Conservation (phyloP, 2,888 invertebrate genomes). For the Drosophila flavopinicola region DNA sequence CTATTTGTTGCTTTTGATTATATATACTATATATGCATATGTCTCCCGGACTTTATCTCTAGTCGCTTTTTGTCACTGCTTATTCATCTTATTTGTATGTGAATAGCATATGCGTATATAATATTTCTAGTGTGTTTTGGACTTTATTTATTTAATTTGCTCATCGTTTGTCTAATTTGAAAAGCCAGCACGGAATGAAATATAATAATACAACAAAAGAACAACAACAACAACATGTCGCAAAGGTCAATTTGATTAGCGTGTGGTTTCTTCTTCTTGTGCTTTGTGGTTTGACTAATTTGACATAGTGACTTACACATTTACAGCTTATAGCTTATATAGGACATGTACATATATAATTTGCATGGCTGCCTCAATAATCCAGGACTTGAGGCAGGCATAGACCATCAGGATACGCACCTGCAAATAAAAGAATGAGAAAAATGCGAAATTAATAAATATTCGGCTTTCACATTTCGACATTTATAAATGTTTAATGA, state of each 20-base stretch:
- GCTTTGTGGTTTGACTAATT: slow-evolving; percentile 25
- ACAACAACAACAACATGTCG: slow-evolving; percentile 33
- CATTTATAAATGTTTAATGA: slow-evolving; percentile 29
- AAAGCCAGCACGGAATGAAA: slow-evolving; percentile 21
- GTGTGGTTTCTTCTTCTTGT: slow-evolving; percentile 27
- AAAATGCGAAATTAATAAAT: slow-evolving; percentile 21
- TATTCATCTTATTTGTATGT: slow-evolving; percentile 28
- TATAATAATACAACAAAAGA: not conserved
- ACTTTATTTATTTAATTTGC: slow-evolving; percentile 44
- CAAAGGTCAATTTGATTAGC: slow-evolving; percentile 77
- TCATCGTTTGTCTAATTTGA: slow-evolving; percentile 47
- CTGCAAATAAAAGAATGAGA: slow-evolving; percentile 47
- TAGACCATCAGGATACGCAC: slow-evolving; percentile 62
- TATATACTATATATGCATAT: slow-evolving; percentile 5
- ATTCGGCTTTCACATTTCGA: slow-evolving; percentile 29
- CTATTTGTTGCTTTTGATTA: not conserved
- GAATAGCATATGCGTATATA: slow-evolving; percentile 8
- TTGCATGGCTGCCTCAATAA: slow-evolving; percentile 73
- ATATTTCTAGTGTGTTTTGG: slow-evolving; percentile 11
- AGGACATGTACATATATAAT: not conserved
- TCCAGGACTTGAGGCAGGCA: slow-evolving; percentile 80
- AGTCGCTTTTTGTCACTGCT: not conserved
- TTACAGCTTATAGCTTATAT: slow-evolving; percentile 20
- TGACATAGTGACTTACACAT: slow-evolving; percentile 37
- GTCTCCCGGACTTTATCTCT: slow-evolving; percentile 7